A percentile compares a stretch with the other conserved stretches of the same genome.
These are phyloP conservation scores for Gadus chalcogrammus DNA, from an alignment of 2,113 vertebrate species.

Conservation along the genomic window DNA sequence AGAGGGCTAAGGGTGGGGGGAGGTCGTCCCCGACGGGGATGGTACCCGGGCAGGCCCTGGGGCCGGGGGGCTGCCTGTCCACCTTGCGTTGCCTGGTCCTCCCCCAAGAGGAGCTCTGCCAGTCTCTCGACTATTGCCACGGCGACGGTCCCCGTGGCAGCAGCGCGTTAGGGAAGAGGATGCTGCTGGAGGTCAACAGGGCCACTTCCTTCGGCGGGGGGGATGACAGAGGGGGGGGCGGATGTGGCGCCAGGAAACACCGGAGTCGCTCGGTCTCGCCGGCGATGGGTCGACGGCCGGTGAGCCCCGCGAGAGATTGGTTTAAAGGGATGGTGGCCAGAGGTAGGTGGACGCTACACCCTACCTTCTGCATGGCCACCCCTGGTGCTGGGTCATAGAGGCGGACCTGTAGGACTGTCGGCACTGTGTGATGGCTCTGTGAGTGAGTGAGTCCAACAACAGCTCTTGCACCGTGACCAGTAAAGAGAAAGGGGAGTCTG, in stretches of 20 bases:
- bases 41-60: conserved; percentile 1
- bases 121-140: conserved; percentile 57
- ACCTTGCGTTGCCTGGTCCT: conserved; percentile 79
- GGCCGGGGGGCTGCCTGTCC: conserved; percentile 69
- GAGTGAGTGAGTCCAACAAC: too few species aligned
- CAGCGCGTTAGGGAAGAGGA: conserved; percentile 65
- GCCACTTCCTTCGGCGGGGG: conserved; percentile 29
- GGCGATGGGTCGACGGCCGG: conserved; percentile 40
- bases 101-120: conserved; percentile 75
- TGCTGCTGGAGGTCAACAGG: conserved; percentile 69
- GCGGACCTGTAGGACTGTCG: too few species aligned
- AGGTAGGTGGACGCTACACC: conserved; percentile 43
- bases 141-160: conserved; percentile 51
- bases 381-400: too few species aligned
- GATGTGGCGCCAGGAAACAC: conserved; percentile 43
- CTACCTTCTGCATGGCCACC: too few species aligned
- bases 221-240: conserved; percentile 44
- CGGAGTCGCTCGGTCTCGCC: conserved; percentile 50
- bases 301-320: conserved; percentile 23
- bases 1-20: conserved; percentile 21
- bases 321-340: conserved; percentile 28
- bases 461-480: too few species aligned
- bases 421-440: too few species aligned
- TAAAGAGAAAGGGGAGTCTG: too few species aligned
- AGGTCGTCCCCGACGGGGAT: neutral